Conservation (phyloP, 2,888 invertebrate genomes). For the Axea sp. region DNA sequence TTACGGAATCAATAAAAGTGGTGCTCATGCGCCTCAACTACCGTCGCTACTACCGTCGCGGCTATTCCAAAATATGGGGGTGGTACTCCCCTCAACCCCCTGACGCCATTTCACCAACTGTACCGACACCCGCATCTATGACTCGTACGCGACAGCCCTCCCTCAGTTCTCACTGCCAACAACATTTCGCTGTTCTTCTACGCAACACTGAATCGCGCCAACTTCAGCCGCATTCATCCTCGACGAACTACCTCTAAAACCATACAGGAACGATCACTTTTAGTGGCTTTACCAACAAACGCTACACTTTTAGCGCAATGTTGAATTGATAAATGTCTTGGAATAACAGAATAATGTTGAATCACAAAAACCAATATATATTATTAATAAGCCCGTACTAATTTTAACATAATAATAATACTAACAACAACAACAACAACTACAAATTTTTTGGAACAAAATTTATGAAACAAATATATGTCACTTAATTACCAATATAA, state of each 20-base stretch:
- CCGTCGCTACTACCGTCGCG: constrained; percentile 68
- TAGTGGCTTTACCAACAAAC: constrained; percentile 70
- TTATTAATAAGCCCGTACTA: no score
- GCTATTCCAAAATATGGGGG: constrained; percentile 54
- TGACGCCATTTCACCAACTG: constrained; percentile 34
- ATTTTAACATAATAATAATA: no score
- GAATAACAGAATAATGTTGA: not conserved
- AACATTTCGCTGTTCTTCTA: constrained; percentile 49
- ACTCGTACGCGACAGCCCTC: constrained; percentile 42
- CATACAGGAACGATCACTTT: constrained; percentile 70
- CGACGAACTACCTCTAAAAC: constrained; percentile 75
- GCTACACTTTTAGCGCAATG: constrained; percentile 29
- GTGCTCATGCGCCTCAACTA: constrained; percentile 80
- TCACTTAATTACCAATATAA: no score
- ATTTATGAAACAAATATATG: no score
- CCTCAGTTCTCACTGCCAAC: constrained; percentile 36
- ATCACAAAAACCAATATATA: not conserved
- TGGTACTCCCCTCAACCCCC: constrained; percentile 56
- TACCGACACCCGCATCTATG: constrained; percentile 48
- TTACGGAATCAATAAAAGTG: constrained; percentile 80
- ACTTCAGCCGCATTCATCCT: constrained; percentile 72
- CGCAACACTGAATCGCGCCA: constrained; percentile 74
- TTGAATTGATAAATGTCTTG: constrained; percentile 2
- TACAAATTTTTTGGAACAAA: no score
- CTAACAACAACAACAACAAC: no score